Percentiles rank a stretch among this genome's conserved stretches.
phyloP scores from a whole-genome alignment of 2,113 vertebrate genomes.

The Scomber japonicus region DNA sequence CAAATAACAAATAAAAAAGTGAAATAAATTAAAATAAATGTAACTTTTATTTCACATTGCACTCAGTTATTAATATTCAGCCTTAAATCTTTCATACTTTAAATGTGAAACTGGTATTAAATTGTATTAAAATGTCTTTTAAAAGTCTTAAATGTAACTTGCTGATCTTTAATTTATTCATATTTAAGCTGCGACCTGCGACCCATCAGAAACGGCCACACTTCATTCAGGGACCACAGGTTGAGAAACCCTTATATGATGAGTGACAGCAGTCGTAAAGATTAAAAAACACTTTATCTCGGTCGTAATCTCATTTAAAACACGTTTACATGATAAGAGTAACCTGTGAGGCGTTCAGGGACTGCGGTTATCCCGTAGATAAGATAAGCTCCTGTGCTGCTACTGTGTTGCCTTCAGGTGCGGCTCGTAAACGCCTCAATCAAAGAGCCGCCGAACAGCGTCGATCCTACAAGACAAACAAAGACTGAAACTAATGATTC shows the following conservation, averaged over 20 bases:
- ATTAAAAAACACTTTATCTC: neutral
- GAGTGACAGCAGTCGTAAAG: neutral
- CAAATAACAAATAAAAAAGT: no score
- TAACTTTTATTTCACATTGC: no score
- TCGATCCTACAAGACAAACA: no score
- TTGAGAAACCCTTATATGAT: no score
- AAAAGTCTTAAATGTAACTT: no score
- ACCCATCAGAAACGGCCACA: neutral
- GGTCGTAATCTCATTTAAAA: neutral
- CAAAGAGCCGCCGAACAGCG: neutral
- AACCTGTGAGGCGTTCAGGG: neutral
- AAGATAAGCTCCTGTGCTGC: slow-evolving; percentile 20
- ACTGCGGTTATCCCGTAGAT: neutral
- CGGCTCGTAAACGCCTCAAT: neutral
- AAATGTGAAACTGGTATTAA: no score
- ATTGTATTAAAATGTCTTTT: no score
- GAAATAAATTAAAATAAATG: no score
- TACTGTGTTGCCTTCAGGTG: slow-evolving; percentile 53
- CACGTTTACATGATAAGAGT: neutral
- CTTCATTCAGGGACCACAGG: no score
- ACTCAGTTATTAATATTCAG: no score
- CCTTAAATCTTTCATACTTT: no score
- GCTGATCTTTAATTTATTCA: neutral
- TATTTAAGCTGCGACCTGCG: neutral
- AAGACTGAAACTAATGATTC: no score